These are phyloP conservation scores for Colaptes auratus DNA, from an alignment of 2,113 vertebrate species.

Conservation along the genomic window DNA sequence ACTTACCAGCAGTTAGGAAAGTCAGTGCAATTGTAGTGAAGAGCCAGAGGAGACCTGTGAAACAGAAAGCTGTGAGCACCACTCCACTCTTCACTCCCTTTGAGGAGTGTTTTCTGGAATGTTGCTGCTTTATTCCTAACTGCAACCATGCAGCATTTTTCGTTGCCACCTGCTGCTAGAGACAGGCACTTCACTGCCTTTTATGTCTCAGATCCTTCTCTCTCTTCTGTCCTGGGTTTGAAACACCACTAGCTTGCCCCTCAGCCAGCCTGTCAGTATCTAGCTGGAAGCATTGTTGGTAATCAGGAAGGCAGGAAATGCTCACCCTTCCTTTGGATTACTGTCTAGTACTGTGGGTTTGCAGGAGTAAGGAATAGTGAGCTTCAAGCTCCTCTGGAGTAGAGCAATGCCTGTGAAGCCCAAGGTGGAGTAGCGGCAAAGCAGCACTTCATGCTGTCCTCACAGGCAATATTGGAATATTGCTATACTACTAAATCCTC, in stretches of 20 bases:
- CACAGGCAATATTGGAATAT: background rate
- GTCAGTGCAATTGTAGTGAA: background rate
- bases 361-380: background rate
- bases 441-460: background rate
- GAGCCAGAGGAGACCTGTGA: background rate
- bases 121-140: background rate
- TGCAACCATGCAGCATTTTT: background rate
- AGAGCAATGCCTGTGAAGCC: background rate
- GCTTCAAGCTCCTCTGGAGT: background rate
- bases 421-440: background rate
- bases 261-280: background rate
- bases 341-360: background rate
- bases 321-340: background rate
- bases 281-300: background rate
- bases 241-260: background rate
- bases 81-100: constrained; percentile 7
- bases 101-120: constrained; percentile 53
- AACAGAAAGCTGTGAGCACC: background rate
- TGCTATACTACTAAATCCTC: background rate
- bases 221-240: background rate
- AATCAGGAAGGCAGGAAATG: background rate
- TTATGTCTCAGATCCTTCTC: background rate
- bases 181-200: constrained; percentile 7
- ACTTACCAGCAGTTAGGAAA: background rate
- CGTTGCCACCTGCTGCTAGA: constrained; percentile 74